phyloP scores from a whole-genome alignment of 2,888 invertebrate species.

The Pasiphila rectangulata region DNA sequence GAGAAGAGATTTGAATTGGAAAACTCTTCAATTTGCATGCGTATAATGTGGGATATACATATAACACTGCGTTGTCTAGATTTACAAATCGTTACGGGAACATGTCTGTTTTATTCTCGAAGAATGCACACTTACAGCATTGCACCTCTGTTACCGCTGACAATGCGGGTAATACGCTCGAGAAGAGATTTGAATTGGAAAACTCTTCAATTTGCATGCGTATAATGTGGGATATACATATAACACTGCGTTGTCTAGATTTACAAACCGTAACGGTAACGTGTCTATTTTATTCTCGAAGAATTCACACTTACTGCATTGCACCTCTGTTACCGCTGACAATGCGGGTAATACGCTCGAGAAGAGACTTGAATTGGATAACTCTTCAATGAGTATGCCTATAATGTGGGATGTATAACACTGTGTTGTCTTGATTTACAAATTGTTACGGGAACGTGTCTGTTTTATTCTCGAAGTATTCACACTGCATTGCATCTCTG shows the following conservation, averaged over 20 bases:
- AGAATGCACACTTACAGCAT: conserved; percentile 75
- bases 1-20: not conserved
- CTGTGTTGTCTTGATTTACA: no score
- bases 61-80: no score
- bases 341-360: not conserved
- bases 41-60: no score
- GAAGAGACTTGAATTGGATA: not conserved
- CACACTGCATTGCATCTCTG: conserved; percentile 72
- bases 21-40: no score
- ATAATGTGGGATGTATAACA: no score
- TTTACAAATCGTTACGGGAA: no score
- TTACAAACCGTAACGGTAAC: no score
- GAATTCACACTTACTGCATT: conserved; percentile 75
- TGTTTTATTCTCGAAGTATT: conserved; percentile 76
- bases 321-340: conserved; percentile 47
- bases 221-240: no score
- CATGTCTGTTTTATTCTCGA: conserved; percentile 73
- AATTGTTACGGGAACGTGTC: no score
- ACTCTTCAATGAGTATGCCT: no score
- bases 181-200: not conserved
- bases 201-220: no score
- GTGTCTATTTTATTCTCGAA: conserved; percentile 73
- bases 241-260: no score
- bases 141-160: conserved; percentile 50
- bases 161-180: not conserved